Conservation (phyloP, 2,888 invertebrate species). For the Tenthredo livida region DNA sequence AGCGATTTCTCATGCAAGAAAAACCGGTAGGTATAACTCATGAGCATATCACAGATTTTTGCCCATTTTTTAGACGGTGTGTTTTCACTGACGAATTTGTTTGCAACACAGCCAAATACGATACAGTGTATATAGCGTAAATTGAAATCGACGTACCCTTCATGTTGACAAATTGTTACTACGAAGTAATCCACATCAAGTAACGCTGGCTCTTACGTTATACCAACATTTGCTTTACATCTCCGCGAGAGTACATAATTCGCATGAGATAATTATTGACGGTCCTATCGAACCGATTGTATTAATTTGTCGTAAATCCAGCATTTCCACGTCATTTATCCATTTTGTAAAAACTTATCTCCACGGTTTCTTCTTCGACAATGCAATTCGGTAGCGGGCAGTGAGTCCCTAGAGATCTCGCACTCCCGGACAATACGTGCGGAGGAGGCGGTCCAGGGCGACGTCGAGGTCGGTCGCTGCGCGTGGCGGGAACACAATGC, state of each 20-base stretch:
- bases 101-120: not conserved
- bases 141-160: conserved; percentile 9
- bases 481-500: conserved; percentile 77
- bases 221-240: not conserved
- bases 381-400: conserved; percentile 28
- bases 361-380: not conserved
- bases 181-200: not conserved
- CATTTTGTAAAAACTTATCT: conserved; percentile 12
- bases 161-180: conserved; percentile 3
- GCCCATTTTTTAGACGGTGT: not conserved
- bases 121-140: not conserved
- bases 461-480: conserved; percentile 76
- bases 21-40: not conserved
- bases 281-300: not conserved
- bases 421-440: conserved; percentile 42
- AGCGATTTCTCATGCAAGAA: not conserved
- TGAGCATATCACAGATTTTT: not conserved
- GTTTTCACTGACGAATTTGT: not conserved
- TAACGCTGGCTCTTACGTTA: not conserved
- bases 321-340: not conserved
- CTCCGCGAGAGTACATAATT: no score
- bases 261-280: not conserved
- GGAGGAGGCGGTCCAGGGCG: conserved; percentile 63
- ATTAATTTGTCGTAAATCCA: not conserved
- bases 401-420: conserved; percentile 24